Conservation (phyloP, 53 echinoderm and acorn worm species). For the Paracentrotus lividus region DNA sequence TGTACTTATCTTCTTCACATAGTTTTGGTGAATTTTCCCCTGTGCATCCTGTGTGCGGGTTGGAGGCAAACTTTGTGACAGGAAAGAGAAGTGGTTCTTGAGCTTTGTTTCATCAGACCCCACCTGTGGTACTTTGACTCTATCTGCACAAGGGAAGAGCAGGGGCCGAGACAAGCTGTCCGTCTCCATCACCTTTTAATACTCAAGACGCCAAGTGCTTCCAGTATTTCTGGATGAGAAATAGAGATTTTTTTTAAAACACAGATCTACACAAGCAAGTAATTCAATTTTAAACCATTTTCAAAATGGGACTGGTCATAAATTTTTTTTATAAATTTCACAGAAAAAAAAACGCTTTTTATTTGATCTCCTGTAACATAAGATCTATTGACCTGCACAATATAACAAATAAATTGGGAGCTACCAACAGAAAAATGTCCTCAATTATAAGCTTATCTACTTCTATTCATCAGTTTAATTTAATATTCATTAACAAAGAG, state of each 20-base stretch:
- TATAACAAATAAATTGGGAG: no score
- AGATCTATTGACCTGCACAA: no score
- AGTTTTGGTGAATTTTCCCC: constrained; percentile 80
- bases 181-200: constrained; percentile 64
- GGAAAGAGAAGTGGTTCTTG: constrained; percentile 73
- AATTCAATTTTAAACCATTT: not conserved
- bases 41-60: constrained; percentile 74
- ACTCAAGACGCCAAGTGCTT: not conserved
- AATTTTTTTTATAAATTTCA: no score
- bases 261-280: not conserved
- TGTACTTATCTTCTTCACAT: constrained; percentile 91
- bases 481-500: no score
- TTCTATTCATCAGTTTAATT: no score
- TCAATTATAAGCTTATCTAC: no score
- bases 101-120: constrained; percentile 86
- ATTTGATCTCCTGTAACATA: no score
- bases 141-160: constrained; percentile 96
- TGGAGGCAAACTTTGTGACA: constrained; percentile 69
- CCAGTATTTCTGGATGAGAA: not conserved
- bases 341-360: no score
- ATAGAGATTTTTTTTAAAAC: not conserved
- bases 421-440: no score
- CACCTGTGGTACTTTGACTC: constrained; percentile 97
- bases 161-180: constrained; percentile 78
- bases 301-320: no score